Conservation (phyloP, 2,797 vertebrate species). For the Tympanoctomys barrerae region DNA sequence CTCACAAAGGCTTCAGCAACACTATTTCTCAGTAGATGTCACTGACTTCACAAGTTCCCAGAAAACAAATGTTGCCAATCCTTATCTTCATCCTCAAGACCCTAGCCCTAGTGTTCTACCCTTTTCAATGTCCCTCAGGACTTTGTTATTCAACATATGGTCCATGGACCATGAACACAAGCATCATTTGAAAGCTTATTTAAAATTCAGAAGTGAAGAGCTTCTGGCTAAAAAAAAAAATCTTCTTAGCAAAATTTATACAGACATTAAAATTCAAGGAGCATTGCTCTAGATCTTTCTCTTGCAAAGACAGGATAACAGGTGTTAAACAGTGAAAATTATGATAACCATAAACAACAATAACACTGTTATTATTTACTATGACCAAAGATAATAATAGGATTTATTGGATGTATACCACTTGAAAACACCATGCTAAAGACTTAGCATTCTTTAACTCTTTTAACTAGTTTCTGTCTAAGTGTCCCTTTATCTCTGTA, state of each 20-base stretch:
- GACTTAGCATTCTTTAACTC: not conserved
- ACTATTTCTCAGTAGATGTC: not conserved
- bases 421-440: not conserved
- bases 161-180: not conserved
- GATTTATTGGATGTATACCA: not conserved
- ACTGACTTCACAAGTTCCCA: not conserved
- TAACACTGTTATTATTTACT: not conserved
- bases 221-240: conserved; percentile 57
- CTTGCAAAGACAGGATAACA: not conserved
- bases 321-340: not conserved
- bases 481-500: not conserved
- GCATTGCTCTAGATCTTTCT: not conserved
- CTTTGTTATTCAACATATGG: not conserved
- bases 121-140: not conserved
- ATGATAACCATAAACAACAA: conserved; percentile 22
- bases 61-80: not conserved
- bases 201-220: conserved; percentile 36
- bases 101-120: not conserved
- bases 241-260: conserved; percentile 49
- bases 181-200: conserved; percentile 20
- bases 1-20: not conserved
- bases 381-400: not conserved
- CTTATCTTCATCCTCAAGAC: not conserved
- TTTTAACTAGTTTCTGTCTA: not conserved
- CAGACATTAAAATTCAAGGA: conserved; percentile 45